Evolutionary conservation across 2,797 vertebrate species (phyloP).

Genomic region (Dicrostonyx torquatus): DNA sequence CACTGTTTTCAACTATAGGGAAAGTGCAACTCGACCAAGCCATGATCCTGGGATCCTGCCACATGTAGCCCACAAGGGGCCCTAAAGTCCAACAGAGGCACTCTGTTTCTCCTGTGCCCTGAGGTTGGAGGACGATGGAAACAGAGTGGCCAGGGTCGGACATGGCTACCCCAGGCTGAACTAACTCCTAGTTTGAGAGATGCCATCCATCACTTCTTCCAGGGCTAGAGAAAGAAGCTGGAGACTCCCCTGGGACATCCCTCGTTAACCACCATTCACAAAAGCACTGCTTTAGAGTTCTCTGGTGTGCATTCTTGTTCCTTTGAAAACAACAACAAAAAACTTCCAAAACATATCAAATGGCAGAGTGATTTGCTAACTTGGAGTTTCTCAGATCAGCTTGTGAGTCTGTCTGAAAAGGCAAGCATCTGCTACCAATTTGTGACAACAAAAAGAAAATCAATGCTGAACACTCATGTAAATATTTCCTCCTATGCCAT

Average conservation of each 20-base stretch:
- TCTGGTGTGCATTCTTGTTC: not conserved
- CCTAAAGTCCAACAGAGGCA: not conserved
- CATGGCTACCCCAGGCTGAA: not conserved
- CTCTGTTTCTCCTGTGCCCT: not conserved
- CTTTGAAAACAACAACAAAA: conserved; percentile 56
- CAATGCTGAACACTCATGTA: conserved; percentile 58
- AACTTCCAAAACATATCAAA: conserved; percentile 59
- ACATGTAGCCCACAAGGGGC: not conserved
- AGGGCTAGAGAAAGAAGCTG: conserved; percentile 70
- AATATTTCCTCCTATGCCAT: conserved; percentile 55
- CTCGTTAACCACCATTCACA: conserved; percentile 63
- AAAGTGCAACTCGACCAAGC: not conserved
- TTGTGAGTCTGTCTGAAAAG: conserved; percentile 44
- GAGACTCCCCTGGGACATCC: conserved; percentile 61
- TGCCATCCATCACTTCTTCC: conserved; percentile 56
- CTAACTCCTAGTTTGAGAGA: conserved; percentile 34
- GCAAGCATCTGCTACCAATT: conserved; percentile 49
- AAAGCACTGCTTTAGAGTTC: conserved; percentile 35
- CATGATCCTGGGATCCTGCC: not conserved
- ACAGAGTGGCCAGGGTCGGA: accelerated
- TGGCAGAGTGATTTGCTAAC: conserved; percentile 54
- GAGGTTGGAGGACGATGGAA: not conserved
- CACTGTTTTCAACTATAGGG: not conserved
- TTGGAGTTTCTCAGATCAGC: conserved; percentile 36
- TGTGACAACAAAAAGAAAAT: conserved; percentile 23